Conservation (phyloP, 2,113 vertebrate species). For the Apteryx mantelli region DNA sequence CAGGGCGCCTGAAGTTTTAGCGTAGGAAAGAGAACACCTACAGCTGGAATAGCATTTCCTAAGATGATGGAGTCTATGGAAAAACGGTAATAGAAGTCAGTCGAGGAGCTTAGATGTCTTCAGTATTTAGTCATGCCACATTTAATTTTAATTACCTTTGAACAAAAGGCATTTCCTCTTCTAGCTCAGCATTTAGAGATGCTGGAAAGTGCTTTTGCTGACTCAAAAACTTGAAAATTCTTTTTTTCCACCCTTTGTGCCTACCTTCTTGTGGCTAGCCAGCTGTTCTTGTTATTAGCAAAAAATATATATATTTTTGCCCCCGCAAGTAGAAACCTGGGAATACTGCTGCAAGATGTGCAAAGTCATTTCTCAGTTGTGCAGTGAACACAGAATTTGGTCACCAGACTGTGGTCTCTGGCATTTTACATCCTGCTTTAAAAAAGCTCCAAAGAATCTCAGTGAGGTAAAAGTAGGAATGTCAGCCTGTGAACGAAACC, state of each 20-base stretch:
- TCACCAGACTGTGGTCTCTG: background rate
- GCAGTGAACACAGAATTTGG: background rate
- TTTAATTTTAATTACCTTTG: conserved; percentile 71
- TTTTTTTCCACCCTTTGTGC: conserved; percentile 9
- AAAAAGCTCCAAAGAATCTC: background rate
- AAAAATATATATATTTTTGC: background rate
- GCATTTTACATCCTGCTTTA: background rate
- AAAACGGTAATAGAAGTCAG: conserved; percentile 26
- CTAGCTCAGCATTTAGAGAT: conserved; percentile 14
- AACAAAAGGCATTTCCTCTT: conserved; percentile 58
- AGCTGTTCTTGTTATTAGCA: background rate
- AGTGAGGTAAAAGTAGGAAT: background rate
- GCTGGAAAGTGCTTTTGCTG: conserved; percentile 38
- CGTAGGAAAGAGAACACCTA: background rate
- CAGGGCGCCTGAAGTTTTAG: background rate
- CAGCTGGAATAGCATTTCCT: conserved; percentile 31
- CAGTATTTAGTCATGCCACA: conserved; percentile 32
- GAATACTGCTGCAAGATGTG: background rate
- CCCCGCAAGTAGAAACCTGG: background rate
- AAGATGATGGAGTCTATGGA: background rate
- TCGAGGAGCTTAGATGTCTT: conserved; percentile 23
- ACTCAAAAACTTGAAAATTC: conserved; percentile 34
- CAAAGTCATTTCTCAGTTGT: background rate
- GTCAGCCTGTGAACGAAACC: background rate
- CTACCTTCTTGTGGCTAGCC: conserved; percentile 37